Percentiles rank a stretch among this genome's conserved stretches.
These are phyloP conservation scores for Pandion haliaetus DNA, from an alignment of 2,113 vertebrate species.

Conservation along the genomic window DNA sequence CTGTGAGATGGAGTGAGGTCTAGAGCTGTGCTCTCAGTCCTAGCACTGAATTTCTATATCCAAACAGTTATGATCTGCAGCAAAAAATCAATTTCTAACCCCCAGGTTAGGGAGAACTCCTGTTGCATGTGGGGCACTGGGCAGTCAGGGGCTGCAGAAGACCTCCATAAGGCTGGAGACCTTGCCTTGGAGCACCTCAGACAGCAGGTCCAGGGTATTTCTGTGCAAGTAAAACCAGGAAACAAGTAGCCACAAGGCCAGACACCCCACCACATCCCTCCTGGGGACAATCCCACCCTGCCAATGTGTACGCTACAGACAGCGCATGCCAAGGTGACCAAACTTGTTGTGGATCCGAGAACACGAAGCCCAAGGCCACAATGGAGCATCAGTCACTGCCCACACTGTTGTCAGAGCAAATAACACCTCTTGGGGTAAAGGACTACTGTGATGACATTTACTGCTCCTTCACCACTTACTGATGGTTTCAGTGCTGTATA, in stretches of 20 bases:
- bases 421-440: background rate
- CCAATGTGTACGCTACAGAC: no score
- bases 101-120: background rate
- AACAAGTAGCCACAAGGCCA: background rate
- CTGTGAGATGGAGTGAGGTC: background rate
- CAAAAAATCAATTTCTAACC: background rate
- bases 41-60: background rate
- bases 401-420: background rate
- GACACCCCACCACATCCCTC: background rate
- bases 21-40: background rate
- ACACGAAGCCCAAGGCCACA: background rate
- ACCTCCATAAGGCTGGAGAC: background rate
- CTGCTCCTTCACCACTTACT: background rate
- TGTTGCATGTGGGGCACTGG: background rate
- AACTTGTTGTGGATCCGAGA: background rate
- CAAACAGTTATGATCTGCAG: background rate
- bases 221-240: background rate
- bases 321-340: background rate
- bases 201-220: background rate
- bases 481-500: background rate
- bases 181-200: background rate
- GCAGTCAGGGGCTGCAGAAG: background rate
- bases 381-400: background rate
- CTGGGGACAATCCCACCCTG: background rate
- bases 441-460: background rate